Base-by-base conservation (phyloP, 1,140 invertebrate genomes). In the Asobara japonica region DNA sequence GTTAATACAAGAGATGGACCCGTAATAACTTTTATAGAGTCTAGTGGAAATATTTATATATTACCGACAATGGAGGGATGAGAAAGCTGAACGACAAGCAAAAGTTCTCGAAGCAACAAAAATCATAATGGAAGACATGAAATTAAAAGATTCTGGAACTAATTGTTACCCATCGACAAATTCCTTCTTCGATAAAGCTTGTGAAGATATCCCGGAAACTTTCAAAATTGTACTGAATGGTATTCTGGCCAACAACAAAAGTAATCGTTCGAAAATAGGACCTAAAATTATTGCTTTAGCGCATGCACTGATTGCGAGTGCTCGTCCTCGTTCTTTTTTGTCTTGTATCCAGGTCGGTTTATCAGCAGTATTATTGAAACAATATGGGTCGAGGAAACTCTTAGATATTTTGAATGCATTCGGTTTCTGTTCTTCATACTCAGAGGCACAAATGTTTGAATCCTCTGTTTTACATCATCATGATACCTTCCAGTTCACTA, bases 271-370 rank as follows among this genome's bases (percentile, higher is more conserved):
- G 6, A 68, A 22, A 70, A 33, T 0, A 0, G 5, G 0, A 1
- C 16, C 48, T 0, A 70, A 61, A 30, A 30, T 70, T 18, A 33
- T 4, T 33, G 2, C 45, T 6, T 66, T 72, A 2, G 41, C 41
- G n/a, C 71, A 72, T 61, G 30, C 71, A 25, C 60, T 72, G n/a
- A 72, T 72, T 27, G 13, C n/a, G 51, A 0, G 11, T 4, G 30
- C 27, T 16, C 64, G 71, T 3, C 64, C 65, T 0, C 7, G 45
- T 8, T 3, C n/a, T 3, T 72, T 72, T 18, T 16, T 67, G 5
- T 72, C 71, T 1, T 72, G 0, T 11, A 3, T 72, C 5, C 25
- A 67, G 33, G 10, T 72, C 8, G 71, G 64, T 4, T 36, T 72
- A 16, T 41, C 22, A 8, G 48, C 61, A 13, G 16, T 48, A 4